Base-by-base conservation (phyloP, 2,888 invertebrate genomes). In the Trichogramma evanescens region DNA sequence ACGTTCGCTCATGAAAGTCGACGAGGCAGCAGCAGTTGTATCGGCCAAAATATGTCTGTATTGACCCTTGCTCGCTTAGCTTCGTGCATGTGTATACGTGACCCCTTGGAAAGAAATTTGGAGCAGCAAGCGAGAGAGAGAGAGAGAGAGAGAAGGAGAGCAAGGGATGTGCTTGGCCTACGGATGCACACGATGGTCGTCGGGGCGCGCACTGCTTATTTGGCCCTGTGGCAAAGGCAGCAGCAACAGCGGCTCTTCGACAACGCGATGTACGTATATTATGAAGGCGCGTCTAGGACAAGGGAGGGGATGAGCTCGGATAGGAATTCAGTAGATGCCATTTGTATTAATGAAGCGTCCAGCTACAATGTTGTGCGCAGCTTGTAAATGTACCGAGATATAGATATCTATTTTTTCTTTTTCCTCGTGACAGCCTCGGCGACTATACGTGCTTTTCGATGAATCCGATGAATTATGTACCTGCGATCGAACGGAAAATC, bases 261-360 rank as follows among this genome's bases (percentile, higher is more conserved):
- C 40, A 10, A 42, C 52, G 59, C 61, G 50, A 49, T 62, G 52
- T 45, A 46, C 50, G 51, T 58, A 58, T 62, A 56, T 64, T 26
- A 8, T 1, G 26, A 5, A 6, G 4, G 40, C 10, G 48, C 9
- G 7, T 10, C 54, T 10, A 50, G 56, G 41, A 56, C 9, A 41
- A 51, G 63, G 38, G 56, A 53, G 62, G 61, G 65, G 54, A 56
- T 53, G 54, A 58, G 50, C 63, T 61, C 51, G 61, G 51, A 26
- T 61, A 62, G 71, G 75, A 77, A 76, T 77, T 76, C 76, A 76
- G 69, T 75, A 77, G 77, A 77, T 77, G 76, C 77, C 77, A 77
- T 77, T 77, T 77, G 77, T 77, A 77, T 77, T 77, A 77, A 77
- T 77, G 77, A 77, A 77, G 73, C 74, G 68, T 68, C 72, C 74